Conservation (phyloP, 2,797 vertebrate species). For the Thamnophis elegans region DNA sequence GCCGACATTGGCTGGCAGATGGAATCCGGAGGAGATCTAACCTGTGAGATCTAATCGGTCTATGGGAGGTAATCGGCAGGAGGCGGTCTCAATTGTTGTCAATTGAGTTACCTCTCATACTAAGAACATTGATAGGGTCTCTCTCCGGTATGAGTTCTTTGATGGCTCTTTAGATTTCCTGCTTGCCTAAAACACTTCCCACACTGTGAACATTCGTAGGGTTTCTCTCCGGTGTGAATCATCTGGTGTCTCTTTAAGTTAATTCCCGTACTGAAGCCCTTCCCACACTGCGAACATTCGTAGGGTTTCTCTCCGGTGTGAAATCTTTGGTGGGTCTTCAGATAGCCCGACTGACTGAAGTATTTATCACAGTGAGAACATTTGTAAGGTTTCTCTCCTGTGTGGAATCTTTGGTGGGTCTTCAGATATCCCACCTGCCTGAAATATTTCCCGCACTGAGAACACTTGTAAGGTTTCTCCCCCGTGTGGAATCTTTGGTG, state of each 20-base stretch:
- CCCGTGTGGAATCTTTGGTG: background rate
- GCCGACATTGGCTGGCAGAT: too few species aligned
- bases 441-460: background rate
- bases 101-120: background rate
- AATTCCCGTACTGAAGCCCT: background rate
- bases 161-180: slow-evolving; percentile 23
- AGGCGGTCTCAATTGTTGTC: too few species aligned
- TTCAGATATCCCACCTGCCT: background rate
- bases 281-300: background rate
- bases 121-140: background rate
- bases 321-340: background rate
- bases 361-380: background rate
- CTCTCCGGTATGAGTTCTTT: slow-evolving; percentile 26
- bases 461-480: background rate
- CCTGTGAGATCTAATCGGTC: too few species aligned
- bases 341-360: background rate
- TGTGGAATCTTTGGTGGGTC: background rate
- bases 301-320: background rate
- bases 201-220: slow-evolving; percentile 26
- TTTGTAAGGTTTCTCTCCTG: background rate
- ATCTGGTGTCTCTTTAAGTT: slow-evolving; percentile 40
- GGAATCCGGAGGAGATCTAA: too few species aligned
- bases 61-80: too few species aligned
- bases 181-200: slow-evolving; percentile 26
- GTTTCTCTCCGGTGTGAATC: slow-evolving; percentile 45